These are phyloP conservation scores for Malthinus flaveolus DNA, from an alignment of 2,888 invertebrate species.

Conservation along the genomic window DNA sequence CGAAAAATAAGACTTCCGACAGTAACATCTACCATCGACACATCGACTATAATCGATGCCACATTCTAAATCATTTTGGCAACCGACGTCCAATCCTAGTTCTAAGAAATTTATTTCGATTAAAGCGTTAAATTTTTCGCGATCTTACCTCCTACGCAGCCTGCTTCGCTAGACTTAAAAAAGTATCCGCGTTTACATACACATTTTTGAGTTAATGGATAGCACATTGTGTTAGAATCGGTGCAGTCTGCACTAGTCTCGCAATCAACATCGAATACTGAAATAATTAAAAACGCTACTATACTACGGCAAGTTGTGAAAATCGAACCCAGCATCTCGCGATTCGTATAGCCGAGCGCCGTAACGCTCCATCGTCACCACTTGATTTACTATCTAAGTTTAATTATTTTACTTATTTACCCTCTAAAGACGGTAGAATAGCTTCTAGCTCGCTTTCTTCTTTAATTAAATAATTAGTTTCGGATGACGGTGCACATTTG, in stretches of 20 bases:
- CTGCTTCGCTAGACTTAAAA: not conserved
- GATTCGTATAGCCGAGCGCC: too few species aligned
- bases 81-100: conserved; percentile 10
- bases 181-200: conserved; percentile 27
- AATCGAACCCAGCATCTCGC: too few species aligned
- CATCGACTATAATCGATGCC: conserved; percentile 9
- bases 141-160: conserved; percentile 19
- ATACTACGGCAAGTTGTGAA: too few species aligned
- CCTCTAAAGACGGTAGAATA: too few species aligned
- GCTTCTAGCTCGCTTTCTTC: too few species aligned
- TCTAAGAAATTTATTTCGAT: conserved; percentile 6
- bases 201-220: conserved; percentile 19
- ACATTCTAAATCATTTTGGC: conserved; percentile 15
- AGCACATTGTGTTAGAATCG: conserved; percentile 17
- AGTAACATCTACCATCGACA: conserved; percentile 20
- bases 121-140: not conserved
- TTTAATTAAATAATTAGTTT: too few species aligned
- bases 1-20: conserved; percentile 18
- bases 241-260: conserved; percentile 6
- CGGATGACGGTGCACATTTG: too few species aligned
- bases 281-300: not conserved
- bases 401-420: too few species aligned
- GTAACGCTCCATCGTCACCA: too few species aligned
- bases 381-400: too few species aligned
- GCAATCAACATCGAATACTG: not conserved